Evolutionary conservation across 2,888 invertebrate genomes (phyloP).

Genomic region (Drymonia ruficornis): DNA sequence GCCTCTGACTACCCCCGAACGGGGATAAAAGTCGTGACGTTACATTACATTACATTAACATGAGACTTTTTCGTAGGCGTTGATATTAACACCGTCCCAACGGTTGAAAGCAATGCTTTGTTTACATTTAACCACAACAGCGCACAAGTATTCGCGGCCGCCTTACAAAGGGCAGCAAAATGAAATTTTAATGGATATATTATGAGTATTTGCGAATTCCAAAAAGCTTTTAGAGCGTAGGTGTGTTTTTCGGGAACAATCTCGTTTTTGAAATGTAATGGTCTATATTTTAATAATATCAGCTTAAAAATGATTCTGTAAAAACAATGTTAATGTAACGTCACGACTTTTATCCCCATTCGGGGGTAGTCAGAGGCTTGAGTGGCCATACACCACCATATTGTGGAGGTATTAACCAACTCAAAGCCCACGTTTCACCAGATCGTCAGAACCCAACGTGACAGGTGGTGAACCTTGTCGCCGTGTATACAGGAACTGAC

Average conservation of each 20-base stretch:
- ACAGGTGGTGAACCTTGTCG: too few relatives aligned
- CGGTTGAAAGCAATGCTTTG: neutral
- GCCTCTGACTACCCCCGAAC: too few relatives aligned
- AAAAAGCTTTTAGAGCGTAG: slow-evolving; percentile 11
- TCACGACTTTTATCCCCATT: too few relatives aligned
- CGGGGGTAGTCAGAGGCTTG: too few relatives aligned
- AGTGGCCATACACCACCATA: too few relatives aligned
- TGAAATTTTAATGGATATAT: slow-evolving; percentile 15
- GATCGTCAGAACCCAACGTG: too few relatives aligned
- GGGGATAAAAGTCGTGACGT: too few relatives aligned
- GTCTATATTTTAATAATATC: neutral
- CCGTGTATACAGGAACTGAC: too few relatives aligned
- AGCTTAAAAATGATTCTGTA: too few relatives aligned
- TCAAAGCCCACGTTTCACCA: too few relatives aligned
- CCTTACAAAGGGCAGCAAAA: neutral
- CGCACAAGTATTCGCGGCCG: neutral
- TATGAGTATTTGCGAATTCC: slow-evolving; percentile 16
- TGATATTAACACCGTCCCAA: neutral
- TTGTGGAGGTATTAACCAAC: too few relatives aligned
- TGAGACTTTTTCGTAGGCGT: neutral
- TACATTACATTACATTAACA: neutral
- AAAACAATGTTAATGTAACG: too few relatives aligned
- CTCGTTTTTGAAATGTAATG: neutral
- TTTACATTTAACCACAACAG: neutral
- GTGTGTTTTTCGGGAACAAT: neutral